phyloP scores from a whole-genome alignment of 2,888 invertebrate genomes.

The Drosophila tripunctata region DNA sequence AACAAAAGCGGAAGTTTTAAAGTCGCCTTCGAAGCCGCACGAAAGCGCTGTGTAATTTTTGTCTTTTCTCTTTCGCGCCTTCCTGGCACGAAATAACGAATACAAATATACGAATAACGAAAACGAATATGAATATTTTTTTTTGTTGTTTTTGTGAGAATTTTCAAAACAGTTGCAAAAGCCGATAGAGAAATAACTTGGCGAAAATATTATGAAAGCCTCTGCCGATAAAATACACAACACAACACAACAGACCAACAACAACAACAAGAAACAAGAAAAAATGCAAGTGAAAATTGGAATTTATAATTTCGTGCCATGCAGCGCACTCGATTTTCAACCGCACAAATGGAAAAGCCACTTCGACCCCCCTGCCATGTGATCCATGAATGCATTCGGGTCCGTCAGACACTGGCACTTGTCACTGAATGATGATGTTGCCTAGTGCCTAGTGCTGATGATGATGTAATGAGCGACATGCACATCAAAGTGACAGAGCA shows the following conservation, averaged over 20 bases:
- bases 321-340: slow-evolving; percentile 69
- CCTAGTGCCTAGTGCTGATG: too few species aligned
- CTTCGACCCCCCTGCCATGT: slow-evolving; percentile 3
- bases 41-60: slow-evolving; percentile 75
- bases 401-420: slow-evolving; percentile 42
- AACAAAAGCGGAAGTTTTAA: slow-evolving; percentile 73
- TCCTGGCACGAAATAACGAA: slow-evolving; percentile 66
- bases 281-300: slow-evolving; percentile 77
- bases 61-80: slow-evolving; percentile 65
- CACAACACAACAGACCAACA: neutral
- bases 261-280: neutral
- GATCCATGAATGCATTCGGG: slow-evolving; percentile 28
- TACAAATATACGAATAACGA: slow-evolving; percentile 39
- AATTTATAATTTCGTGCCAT: slow-evolving; percentile 75
- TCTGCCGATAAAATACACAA: slow-evolving; percentile 20
- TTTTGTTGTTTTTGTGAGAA: slow-evolving; percentile 61
- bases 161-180: slow-evolving; percentile 70
- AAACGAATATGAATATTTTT: slow-evolving; percentile 44
- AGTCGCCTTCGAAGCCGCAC: slow-evolving; percentile 52
- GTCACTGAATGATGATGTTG: slow-evolving; percentile 52
- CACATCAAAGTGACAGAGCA: slow-evolving; percentile 78
- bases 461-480: slow-evolving; percentile 77
- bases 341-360: slow-evolving; percentile 52
- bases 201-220: slow-evolving; percentile 76
- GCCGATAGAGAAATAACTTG: slow-evolving; percentile 63